Evolutionary conservation across 2,797 vertebrate species (phyloP).

Genomic region (Naso thynnoides): DNA sequence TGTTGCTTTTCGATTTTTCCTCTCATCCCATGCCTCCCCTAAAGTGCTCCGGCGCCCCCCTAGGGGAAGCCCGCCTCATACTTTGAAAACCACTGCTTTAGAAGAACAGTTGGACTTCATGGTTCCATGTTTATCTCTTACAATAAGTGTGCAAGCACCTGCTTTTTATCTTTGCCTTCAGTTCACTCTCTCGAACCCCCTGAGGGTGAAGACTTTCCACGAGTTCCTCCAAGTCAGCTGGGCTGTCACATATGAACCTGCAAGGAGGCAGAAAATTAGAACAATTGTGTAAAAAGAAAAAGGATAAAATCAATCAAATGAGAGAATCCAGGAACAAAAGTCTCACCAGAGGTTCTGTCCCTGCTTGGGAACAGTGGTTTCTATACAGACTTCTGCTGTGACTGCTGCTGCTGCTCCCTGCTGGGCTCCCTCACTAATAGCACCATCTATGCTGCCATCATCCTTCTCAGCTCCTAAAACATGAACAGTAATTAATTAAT

Average conservation of each 20-base stretch:
- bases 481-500: background rate
- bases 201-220: conserved; percentile 92
- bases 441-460: conserved; percentile 83
- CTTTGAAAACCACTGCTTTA: background rate
- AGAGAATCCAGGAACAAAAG: background rate
- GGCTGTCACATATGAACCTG: conserved; percentile 94
- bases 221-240: conserved; percentile 92
- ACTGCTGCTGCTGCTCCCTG: conserved; percentile 70
- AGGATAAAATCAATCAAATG: background rate
- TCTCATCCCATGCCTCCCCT: too few species aligned
- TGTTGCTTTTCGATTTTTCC: too few species aligned
- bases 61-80: too few species aligned
- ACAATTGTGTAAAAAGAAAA: background rate
- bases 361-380: conserved; percentile 94
- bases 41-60: too few species aligned
- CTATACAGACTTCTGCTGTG: conserved; percentile 86
- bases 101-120: background rate
- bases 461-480: conserved; percentile 85
- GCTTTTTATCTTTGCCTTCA: conserved; percentile 90
- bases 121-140: background rate
- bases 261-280: background rate
- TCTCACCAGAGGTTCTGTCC: conserved; percentile 97
- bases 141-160: conserved; percentile 79
- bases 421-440: conserved; percentile 80
- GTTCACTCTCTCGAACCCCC: conserved; percentile 93